Percentiles rank a stretch among this genome's conserved stretches.
Conservation (phyloP, 2,888 invertebrate species). For the Idaea dimidiata region DNA sequence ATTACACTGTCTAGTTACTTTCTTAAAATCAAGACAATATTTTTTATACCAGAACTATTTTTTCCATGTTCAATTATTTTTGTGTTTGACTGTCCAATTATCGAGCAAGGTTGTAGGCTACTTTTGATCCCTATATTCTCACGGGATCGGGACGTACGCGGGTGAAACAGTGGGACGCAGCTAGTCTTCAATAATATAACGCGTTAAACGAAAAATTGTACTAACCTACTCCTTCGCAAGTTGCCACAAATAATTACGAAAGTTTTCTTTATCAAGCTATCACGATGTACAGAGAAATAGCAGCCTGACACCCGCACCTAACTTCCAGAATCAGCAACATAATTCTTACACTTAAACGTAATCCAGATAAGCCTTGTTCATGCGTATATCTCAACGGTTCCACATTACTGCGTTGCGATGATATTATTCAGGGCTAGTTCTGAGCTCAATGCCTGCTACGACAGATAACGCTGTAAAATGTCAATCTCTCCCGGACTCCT, state of each 20-base stretch:
- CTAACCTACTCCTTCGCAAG: too few species aligned
- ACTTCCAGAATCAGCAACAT: constrained; percentile 4
- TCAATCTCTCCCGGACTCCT: constrained; percentile 70
- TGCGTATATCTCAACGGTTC: constrained; percentile 5
- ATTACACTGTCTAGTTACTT: not conserved
- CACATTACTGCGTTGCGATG: constrained; percentile 32
- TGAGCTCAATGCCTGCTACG: constrained; percentile 59
- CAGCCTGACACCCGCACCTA: not conserved
- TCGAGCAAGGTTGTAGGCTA: too few species aligned
- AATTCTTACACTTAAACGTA: not conserved
- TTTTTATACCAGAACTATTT: too few species aligned
- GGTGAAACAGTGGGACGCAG: too few species aligned
- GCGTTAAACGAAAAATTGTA: too few species aligned
- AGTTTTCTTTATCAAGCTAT: not conserved
- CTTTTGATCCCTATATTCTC: too few species aligned
- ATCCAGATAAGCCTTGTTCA: not conserved
- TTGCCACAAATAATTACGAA: not conserved
- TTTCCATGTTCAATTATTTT: too few species aligned
- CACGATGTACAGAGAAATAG: not conserved
- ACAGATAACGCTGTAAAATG: constrained; percentile 72
- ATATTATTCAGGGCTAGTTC: constrained; percentile 47
- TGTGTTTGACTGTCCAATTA: too few species aligned
- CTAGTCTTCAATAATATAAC: too few species aligned
- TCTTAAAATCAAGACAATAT: not conserved
- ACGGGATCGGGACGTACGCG: too few species aligned